A percentile compares a stretch with the other conserved stretches of the same genome.
These are phyloP conservation scores for Terebella lapidaria DNA, from an alignment of 2,888 invertebrate species.

Conservation along the genomic window DNA sequence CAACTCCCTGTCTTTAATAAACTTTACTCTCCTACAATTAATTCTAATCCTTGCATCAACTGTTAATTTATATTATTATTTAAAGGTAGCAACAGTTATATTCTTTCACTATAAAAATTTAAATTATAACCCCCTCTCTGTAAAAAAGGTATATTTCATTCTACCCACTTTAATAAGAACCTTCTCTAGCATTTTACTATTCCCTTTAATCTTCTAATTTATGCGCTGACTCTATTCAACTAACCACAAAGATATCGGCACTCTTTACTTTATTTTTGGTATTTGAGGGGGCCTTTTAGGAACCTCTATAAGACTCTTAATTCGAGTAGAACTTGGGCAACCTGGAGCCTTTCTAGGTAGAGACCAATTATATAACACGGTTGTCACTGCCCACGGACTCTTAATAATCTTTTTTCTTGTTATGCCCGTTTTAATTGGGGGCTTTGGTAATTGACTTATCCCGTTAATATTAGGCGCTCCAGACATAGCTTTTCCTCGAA, in stretches of 20 bases:
- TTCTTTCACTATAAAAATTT: not conserved
- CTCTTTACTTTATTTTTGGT: constrained; percentile 62
- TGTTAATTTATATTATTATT: constrained; percentile 21
- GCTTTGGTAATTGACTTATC: constrained; percentile 77
- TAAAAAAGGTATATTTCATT: too few relatives aligned
- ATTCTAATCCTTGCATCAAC: constrained; percentile 14
- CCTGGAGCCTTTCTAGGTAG: constrained; percentile 67
- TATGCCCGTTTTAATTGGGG: constrained; percentile 60
- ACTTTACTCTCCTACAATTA: constrained; percentile 1
- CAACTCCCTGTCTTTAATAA: not conserved
- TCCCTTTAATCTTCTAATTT: too few relatives aligned
- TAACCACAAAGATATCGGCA: constrained; percentile 71
- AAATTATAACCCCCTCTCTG: too few relatives aligned
- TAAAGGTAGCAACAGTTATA: constrained; percentile 14
- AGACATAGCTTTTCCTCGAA: constrained; percentile 76
- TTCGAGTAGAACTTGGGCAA: constrained; percentile 43
- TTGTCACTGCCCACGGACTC: constrained; percentile 76
- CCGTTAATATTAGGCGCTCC: constrained; percentile 72
- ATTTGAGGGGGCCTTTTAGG: constrained; percentile 67
- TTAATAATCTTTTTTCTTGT: constrained; percentile 77
- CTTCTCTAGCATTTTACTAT: not conserved
- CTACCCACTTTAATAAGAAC: constrained; percentile 2
- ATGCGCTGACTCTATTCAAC: constrained; percentile 62
- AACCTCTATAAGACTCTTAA: constrained; percentile 68
- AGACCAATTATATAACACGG: constrained; percentile 73